Base-by-base conservation (phyloP, 1,140 invertebrate species). In the Apolygus lucorum region DNA sequence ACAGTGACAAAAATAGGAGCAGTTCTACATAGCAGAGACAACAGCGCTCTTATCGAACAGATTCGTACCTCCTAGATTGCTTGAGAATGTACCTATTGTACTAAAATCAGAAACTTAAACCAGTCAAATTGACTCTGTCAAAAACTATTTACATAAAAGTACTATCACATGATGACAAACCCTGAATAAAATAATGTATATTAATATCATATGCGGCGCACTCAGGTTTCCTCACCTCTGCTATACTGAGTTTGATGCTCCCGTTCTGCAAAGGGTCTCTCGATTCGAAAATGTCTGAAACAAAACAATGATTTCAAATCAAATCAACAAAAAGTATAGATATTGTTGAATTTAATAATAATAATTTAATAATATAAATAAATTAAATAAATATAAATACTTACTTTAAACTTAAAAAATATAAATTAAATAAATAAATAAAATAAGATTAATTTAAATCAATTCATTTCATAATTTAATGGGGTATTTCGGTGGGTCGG, bases 181-280 rank as follows among this genome's bases (percentile, higher is more conserved):
- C n/a, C n/a, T n/a, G n/a, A 11, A n/a, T 28, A 1, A 65, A 1
- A 22, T 29, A 8, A 72, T 27, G 1, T 63, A 25, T 27, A 4
- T 8, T 17, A 27, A 66, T n/a, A 4, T 64, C 27, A 67, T 59
- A 67, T 13, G 22, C 4, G 28, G 26, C 2, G 17, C 17, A 8
- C 24, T 11, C 49, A 69, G 65, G 2, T 22, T 52, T 52, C 78
- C 76, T 81, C 84, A 90, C 89, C 82, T 94, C 91, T 27, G 88
- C 83, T 74, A 94, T 79, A 76, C 83, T 89, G 70, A 93, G 79
- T 80, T 92, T 92, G 52, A 94, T 85, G 68, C 82, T 87, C 73
- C 91, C 91, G 81, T 90, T 91, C 79, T 91, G 88, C 52, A 91
- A 80, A 24, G 89, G 88, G 77, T 93, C 90, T 77, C 91, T 91